phyloP scores from a whole-genome alignment of 2,797 vertebrate species.

The Pteronotus mesoamericanus region DNA sequence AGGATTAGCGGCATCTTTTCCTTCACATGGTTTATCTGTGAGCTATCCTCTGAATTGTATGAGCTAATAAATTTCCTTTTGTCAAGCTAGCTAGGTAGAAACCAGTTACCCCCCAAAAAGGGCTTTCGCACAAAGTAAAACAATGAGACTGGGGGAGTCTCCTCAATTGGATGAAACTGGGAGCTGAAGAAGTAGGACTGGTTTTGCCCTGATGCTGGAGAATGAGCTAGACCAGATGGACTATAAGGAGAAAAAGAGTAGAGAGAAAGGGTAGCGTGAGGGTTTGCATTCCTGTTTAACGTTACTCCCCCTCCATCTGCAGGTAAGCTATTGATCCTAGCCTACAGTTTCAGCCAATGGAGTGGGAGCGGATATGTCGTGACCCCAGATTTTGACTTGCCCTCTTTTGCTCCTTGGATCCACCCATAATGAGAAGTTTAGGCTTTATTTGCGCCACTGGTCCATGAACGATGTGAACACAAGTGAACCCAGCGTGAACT shows the following conservation, averaged over 20 bases:
- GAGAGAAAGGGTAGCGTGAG: neutral
- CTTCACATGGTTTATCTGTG: neutral
- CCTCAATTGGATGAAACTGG: neutral
- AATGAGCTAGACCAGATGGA: neutral
- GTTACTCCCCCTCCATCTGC: accelerated
- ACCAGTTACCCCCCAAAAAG: neutral
- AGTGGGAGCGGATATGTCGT: neutral
- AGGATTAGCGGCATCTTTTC: neutral
- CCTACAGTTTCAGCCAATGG: neutral
- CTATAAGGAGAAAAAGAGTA: neutral
- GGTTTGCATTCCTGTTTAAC: neutral
- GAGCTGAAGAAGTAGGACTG: neutral
- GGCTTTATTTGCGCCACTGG: neutral
- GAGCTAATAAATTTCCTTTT: neutral
- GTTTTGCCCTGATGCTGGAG: neutral
- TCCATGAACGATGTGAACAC: neutral
- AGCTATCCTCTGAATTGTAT: neutral
- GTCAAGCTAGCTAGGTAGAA: neutral
- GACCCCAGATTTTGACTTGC: neutral
- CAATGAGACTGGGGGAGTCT: neutral
- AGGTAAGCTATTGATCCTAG: neutral
- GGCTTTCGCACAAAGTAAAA: neutral
- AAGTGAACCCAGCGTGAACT: neutral
- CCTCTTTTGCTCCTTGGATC: neutral
- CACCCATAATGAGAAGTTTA: neutral